phyloP scores from a whole-genome alignment of 2,113 vertebrate species.

The Campylomormyrus tamandua region DNA sequence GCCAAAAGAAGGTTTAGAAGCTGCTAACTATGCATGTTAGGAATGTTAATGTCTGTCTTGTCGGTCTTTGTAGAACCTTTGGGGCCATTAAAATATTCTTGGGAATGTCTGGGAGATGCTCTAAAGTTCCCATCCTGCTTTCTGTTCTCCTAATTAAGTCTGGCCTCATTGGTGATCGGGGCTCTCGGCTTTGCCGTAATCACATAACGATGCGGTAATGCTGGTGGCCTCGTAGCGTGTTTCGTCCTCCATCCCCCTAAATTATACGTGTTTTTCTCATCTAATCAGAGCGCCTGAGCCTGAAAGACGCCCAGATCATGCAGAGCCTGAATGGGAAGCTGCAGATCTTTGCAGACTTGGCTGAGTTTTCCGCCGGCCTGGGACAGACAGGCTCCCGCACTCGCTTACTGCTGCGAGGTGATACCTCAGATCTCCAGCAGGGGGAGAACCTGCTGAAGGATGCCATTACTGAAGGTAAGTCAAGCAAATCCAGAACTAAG shows the following conservation, averaged over 20 bases:
- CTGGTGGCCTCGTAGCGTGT: background rate
- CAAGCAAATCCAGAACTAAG: background rate
- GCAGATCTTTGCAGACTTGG: constrained; percentile 80
- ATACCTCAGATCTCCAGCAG: constrained; percentile 70
- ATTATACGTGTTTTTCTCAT: background rate
- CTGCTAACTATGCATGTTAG: background rate
- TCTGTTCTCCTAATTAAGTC: background rate
- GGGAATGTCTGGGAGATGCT: background rate
- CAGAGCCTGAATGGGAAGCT: constrained; percentile 80
- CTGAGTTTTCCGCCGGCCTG: constrained; percentile 60
- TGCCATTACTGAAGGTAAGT: constrained; percentile 77
- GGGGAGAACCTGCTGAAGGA: constrained; percentile 77
- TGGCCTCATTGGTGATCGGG: background rate
- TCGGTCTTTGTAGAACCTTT: background rate
- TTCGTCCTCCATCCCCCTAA: background rate
- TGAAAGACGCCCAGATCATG: constrained; percentile 71
- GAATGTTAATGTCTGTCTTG: background rate
- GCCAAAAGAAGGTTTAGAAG: background rate
- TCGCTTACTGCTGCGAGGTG: constrained; percentile 65
- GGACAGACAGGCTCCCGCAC: constrained; percentile 56
- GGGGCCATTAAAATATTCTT: background rate
- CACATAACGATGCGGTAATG: background rate
- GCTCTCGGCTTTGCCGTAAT: background rate
- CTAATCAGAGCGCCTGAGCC: constrained; percentile 67
- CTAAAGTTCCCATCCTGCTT: background rate